Conservation (phyloP, 2,888 invertebrate species). For the Schizotus pectinicornis region DNA sequence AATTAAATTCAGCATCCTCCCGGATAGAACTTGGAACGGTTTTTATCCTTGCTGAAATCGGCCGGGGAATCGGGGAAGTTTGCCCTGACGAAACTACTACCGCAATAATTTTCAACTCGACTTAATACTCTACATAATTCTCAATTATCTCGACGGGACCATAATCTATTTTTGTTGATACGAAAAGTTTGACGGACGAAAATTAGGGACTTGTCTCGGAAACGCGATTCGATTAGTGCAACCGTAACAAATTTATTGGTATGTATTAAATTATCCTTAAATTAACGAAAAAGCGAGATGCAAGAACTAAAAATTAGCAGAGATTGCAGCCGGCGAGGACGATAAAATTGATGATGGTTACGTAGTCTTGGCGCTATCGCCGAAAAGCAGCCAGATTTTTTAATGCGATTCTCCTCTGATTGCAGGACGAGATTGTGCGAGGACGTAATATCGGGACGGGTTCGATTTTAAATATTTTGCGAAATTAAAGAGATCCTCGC, state of each 20-base stretch:
- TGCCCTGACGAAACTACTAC: not conserved
- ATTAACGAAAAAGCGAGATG: slow-evolving; percentile 13
- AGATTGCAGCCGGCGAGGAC: not conserved
- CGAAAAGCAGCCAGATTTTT: slow-evolving; percentile 8
- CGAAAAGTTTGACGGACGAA: not conserved
- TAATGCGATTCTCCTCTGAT: slow-evolving; percentile 21
- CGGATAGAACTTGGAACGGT: not conserved
- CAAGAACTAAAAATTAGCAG: slow-evolving; percentile 19
- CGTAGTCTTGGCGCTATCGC: not conserved
- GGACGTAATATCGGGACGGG: slow-evolving; percentile 1
- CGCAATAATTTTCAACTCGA: not conserved
- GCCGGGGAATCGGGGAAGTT: not conserved
- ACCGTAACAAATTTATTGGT: slow-evolving; percentile 24
- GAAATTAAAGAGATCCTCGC: slow-evolving; percentile 20
- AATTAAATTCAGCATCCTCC: not conserved
- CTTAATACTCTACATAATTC: not conserved
- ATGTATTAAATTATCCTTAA: slow-evolving; percentile 17
- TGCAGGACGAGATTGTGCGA: slow-evolving; percentile 17
- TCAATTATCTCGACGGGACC: too few relatives aligned
- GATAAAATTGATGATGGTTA: slow-evolving; percentile 8
- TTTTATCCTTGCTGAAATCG: not conserved
- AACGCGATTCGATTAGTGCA: slow-evolving; percentile 18
- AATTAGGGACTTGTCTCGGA: not conserved
- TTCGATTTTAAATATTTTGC: slow-evolving; percentile 27
- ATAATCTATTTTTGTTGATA: slow-evolving; percentile 12